Percentiles rank a stretch among this genome's conserved stretches.
phyloP scores from a whole-genome alignment of 2,113 vertebrate species.

The Ammodytes marinus region DNA sequence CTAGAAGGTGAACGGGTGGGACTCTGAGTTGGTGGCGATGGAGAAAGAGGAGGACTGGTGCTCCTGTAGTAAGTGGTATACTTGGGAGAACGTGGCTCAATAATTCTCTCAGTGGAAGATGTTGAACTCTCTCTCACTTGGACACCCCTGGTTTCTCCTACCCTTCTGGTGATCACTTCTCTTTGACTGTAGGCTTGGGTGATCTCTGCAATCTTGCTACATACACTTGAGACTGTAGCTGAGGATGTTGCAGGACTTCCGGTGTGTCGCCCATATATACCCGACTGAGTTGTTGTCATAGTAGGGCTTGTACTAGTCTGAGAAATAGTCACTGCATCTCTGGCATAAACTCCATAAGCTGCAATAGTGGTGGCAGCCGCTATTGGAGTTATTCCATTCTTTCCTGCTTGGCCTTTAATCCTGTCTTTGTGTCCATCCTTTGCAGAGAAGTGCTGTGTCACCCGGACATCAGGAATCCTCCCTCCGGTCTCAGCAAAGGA shows the following conservation, averaged over 20 bases:
- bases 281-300: conserved; percentile 79
- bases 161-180: conserved; percentile 80
- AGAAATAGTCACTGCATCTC: conserved; percentile 85
- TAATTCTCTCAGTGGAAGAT: conserved; percentile 77
- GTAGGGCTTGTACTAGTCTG: conserved; percentile 81
- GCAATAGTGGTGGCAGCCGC: conserved; percentile 83
- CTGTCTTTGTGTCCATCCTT: conserved; percentile 91
- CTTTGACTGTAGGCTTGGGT: conserved; percentile 86
- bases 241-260: conserved; percentile 75
- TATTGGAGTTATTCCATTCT: conserved; percentile 82
- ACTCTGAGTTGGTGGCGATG: conserved; percentile 90
- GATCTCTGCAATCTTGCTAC: conserved; percentile 86
- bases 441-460: conserved; percentile 94
- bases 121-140: conserved; percentile 82
- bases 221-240: conserved; percentile 82
- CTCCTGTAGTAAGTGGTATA: conserved; percentile 89
- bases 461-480: conserved; percentile 91
- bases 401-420: conserved; percentile 86
- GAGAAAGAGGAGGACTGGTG: conserved; percentile 93
- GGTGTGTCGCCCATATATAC: conserved; percentile 73
- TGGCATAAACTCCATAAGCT: conserved; percentile 85
- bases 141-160: conserved; percentile 76
- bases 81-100: conserved; percentile 82
- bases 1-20: conserved; percentile 86
- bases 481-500: conserved; percentile 88